Conservation (phyloP, 2,797 vertebrate species). For the Paguma larvata region DNA sequence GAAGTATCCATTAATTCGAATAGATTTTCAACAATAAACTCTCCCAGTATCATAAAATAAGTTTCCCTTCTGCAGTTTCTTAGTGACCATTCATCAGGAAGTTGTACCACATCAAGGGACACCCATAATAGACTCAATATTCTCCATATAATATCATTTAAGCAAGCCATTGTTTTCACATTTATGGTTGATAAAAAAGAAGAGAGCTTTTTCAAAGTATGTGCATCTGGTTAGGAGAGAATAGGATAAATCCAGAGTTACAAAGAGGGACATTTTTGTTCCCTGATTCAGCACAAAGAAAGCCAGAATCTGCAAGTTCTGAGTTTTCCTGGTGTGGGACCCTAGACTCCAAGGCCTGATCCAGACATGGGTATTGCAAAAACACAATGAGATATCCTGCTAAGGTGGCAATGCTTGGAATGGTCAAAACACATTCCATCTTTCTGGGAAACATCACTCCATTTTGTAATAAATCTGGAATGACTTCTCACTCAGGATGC, state of each 20-base stretch:
- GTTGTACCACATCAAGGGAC: conserved; percentile 46
- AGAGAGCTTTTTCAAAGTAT: conserved; percentile 40
- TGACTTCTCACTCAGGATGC: conserved; percentile 63
- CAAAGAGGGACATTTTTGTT: conserved; percentile 79
- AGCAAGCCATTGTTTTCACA: conserved; percentile 64
- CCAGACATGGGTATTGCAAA: conserved; percentile 72
- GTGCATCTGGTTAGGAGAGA: conserved; percentile 67
- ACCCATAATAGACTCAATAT: conserved; percentile 49
- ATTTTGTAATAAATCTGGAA: conserved; percentile 83
- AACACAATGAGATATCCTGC: conserved; percentile 74
- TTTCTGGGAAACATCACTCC: conserved; percentile 87
- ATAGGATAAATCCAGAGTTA: conserved; percentile 59
- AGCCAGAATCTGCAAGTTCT: neutral
- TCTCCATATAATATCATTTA: conserved; percentile 73
- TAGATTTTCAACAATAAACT: conserved; percentile 65
- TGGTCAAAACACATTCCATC: conserved; percentile 79
- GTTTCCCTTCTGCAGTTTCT: conserved; percentile 66
- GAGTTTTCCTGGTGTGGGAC: neutral
- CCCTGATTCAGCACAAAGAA: conserved; percentile 40
- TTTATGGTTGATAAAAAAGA: neutral
- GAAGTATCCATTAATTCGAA: conserved; percentile 56
- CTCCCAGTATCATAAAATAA: conserved; percentile 76
- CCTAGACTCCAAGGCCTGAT: conserved; percentile 55
- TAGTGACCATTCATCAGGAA: conserved; percentile 73
- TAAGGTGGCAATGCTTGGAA: conserved; percentile 84